Percentiles rank a stretch among this genome's conserved stretches.
phyloP scores from a whole-genome alignment of 2,797 vertebrate genomes.

The Spinibarbus caldwelli region DNA sequence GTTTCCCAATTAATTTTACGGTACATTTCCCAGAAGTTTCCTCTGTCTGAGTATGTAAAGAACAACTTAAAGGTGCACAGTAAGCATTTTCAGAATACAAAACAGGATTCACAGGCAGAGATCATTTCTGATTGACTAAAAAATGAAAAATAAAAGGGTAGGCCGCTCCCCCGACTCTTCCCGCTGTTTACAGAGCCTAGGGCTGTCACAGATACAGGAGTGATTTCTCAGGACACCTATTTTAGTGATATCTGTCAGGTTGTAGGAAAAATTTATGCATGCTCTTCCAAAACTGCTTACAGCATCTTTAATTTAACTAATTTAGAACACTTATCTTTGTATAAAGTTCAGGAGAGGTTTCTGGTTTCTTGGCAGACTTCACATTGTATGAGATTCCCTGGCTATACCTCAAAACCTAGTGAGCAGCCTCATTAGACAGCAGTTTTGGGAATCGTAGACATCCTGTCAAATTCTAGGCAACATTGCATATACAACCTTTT shows the following conservation, averaged over 20 bases:
- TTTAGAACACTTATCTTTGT: slow-evolving; percentile 9
- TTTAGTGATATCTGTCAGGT: slow-evolving; percentile 7
- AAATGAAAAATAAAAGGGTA: background rate
- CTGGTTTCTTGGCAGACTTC: slow-evolving; percentile 3
- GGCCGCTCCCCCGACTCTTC: background rate
- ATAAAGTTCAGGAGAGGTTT: background rate
- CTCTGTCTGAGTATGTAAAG: slow-evolving; percentile 54
- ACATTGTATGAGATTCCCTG: slow-evolving; percentile 4
- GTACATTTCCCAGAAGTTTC: slow-evolving; percentile 43
- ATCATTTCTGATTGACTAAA: background rate
- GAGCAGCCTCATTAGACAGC: background rate
- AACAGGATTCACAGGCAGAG: background rate
- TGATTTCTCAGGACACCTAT: slow-evolving; percentile 9
- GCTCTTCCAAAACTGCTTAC: background rate
- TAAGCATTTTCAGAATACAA: slow-evolving; percentile 12
- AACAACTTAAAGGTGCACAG: slow-evolving; percentile 44
- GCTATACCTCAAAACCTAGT: background rate
- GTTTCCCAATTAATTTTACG: slow-evolving; percentile 49
- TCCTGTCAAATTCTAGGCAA: background rate
- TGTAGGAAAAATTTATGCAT: background rate
- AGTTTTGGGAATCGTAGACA: background rate
- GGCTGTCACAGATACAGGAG: slow-evolving; percentile 22
- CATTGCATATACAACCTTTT: background rate
- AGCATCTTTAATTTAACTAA: slow-evolving; percentile 7
- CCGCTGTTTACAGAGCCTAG: slow-evolving; percentile 10